Evolutionary conservation across 2,113 vertebrate genomes (phyloP).

Genomic region (Lepus americanus): DNA sequence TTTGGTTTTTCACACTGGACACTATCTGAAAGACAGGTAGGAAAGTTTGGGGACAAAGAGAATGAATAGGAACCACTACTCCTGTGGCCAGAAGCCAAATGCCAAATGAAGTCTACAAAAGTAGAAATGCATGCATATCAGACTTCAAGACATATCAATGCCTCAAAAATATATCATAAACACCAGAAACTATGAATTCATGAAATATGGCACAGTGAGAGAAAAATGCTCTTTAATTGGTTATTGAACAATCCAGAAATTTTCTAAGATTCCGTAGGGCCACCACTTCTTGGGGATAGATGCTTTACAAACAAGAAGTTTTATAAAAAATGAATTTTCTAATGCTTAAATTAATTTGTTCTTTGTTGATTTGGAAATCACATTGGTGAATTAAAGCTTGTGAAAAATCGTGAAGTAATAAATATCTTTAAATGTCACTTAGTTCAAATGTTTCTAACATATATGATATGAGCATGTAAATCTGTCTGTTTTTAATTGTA

Average conservation of each 20-base stretch:
- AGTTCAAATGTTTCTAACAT: constrained; percentile 36
- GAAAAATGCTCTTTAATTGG: background rate
- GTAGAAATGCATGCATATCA: background rate
- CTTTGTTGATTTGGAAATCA: constrained; percentile 12
- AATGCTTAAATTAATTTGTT: background rate
- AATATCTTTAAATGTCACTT: constrained; percentile 44
- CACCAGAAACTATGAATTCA: background rate
- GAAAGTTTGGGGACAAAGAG: background rate
- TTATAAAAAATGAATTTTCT: background rate
- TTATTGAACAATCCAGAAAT: background rate
- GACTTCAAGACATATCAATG: background rate
- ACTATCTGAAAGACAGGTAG: background rate
- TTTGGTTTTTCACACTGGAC: background rate
- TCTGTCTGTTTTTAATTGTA: background rate
- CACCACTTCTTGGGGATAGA: background rate
- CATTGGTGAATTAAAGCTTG: constrained; percentile 15
- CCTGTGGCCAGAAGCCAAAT: background rate
- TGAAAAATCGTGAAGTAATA: constrained; percentile 43
- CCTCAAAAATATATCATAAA: background rate
- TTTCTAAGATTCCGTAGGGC: background rate
- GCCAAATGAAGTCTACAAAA: background rate
- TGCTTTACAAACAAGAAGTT: background rate
- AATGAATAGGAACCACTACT: background rate
- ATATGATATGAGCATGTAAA: constrained; percentile 9
- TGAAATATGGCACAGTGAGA: background rate